Evolutionary conservation across 2,113 vertebrate species (phyloP).

Genomic region (Urocynchramus pylzowi): DNA sequence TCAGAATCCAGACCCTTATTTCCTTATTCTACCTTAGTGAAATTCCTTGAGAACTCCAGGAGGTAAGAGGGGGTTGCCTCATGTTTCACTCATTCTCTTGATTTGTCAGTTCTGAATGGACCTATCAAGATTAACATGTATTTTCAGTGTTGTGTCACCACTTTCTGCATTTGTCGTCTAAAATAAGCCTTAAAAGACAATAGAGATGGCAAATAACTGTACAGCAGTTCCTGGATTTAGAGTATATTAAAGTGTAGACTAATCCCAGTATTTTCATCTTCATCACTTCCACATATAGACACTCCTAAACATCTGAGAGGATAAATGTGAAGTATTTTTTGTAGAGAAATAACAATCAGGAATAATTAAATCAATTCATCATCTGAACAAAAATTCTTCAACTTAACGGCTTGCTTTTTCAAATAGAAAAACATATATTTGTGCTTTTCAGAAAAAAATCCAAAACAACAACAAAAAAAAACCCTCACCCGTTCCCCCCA

Average conservation of each 20-base stretch:
- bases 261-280: neutral
- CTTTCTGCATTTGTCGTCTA: neutral
- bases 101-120: neutral
- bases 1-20: neutral
- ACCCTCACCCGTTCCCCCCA: fast-evolving
- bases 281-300: neutral
- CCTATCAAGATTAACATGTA: fast-evolving
- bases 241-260: neutral
- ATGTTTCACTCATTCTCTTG: neutral
- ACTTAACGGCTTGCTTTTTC: neutral
- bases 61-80: neutral
- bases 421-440: neutral
- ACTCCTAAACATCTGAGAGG: neutral
- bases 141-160: neutral
- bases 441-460: neutral
- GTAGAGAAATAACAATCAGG: neutral
- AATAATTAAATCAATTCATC: neutral
- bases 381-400: neutral
- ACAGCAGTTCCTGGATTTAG: neutral
- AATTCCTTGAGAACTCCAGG: neutral
- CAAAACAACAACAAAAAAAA: neutral
- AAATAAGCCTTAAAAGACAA: neutral
- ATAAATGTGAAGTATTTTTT: neutral
- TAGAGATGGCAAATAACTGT: neutral
- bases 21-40: neutral